Percentiles rank a stretch among this genome's conserved stretches.
Conservation (phyloP, 2,797 vertebrate genomes). For the Trematomus bernacchii region DNA sequence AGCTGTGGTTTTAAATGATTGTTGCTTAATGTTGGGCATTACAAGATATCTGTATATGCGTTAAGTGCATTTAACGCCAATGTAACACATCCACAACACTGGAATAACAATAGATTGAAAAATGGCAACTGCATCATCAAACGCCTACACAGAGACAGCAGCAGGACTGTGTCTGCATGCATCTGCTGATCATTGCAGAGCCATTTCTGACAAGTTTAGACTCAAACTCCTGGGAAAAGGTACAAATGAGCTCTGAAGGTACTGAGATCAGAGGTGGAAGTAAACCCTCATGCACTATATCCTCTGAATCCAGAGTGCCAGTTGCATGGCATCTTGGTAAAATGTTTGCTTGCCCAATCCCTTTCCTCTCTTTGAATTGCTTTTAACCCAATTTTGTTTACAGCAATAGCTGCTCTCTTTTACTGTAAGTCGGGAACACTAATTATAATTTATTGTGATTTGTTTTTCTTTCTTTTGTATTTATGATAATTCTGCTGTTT, state of each 20-base stretch:
- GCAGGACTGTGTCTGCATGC: constrained; percentile 31
- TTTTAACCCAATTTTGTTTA: constrained; percentile 71
- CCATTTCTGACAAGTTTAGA: constrained; percentile 21
- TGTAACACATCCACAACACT: constrained; percentile 68
- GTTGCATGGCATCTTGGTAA: constrained; percentile 30
- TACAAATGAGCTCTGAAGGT: constrained; percentile 39
- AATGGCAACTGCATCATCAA: constrained; percentile 28
- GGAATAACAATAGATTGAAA: constrained; percentile 56
- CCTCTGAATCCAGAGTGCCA: constrained; percentile 33
- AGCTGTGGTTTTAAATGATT: constrained; percentile 19
- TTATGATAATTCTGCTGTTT: constrained; percentile 55
- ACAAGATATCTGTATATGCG: constrained; percentile 19
- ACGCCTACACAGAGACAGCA: constrained; percentile 11
- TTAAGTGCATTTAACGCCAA: constrained; percentile 42
- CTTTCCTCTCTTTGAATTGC: constrained; percentile 48
- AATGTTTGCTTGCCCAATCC: constrained; percentile 24
- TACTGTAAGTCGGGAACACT: constrained; percentile 74
- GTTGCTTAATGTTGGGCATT: constrained; percentile 59
- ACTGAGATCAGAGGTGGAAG: constrained; percentile 36
- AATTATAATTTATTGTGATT: constrained; percentile 80
- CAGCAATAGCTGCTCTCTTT: constrained; percentile 69
- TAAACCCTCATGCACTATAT: constrained; percentile 41
- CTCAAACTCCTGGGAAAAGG: constrained; percentile 8
- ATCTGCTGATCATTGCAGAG: constrained; percentile 39
- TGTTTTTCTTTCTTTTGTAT: constrained; percentile 35